These are phyloP conservation scores for Felis chaus DNA, from an alignment of 2,113 vertebrate genomes.

Conservation along the genomic window DNA sequence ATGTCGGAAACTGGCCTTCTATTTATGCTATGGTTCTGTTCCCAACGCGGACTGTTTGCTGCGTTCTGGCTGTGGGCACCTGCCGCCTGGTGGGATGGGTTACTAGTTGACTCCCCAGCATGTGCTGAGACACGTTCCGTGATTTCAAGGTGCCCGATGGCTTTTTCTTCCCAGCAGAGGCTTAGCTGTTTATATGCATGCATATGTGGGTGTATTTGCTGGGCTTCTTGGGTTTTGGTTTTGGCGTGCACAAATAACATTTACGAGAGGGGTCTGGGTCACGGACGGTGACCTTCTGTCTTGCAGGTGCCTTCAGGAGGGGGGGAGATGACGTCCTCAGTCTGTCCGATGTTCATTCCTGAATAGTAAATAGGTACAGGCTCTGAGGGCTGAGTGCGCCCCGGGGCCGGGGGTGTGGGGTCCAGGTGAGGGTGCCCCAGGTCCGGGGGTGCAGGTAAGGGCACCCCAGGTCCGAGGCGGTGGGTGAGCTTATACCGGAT, in stretches of 20 bases:
- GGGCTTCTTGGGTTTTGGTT: background rate
- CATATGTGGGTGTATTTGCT: too few species aligned
- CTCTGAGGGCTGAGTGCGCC: conserved; percentile 90
- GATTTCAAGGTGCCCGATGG: background rate
- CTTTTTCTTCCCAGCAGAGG: too few species aligned
- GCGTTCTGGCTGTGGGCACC: too few species aligned
- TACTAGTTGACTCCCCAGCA: background rate
- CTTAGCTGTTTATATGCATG: background rate
- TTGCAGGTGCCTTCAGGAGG: conserved; percentile 93
- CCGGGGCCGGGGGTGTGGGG: conserved; percentile 93
- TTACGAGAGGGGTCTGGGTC: conserved; percentile 85
- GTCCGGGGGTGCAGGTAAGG: conserved; percentile 86
- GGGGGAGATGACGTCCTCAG: conserved; percentile 96
- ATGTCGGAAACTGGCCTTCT: background rate
- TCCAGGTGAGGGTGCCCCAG: conserved; percentile 88
- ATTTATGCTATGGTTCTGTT: background rate
- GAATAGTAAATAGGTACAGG: conserved; percentile 92
- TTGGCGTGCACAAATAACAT: conserved; percentile 81
- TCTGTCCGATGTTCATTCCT: conserved; percentile 94
- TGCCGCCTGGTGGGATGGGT: too few species aligned
- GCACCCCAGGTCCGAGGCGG: too few species aligned
- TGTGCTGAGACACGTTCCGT: background rate
- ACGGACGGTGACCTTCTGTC: conserved; percentile 94
- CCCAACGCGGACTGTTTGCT: too few species aligned
- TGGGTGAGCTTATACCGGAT: too few species aligned